Evolutionary conservation across 2,113 vertebrate genomes (phyloP).

Genomic region (Lontra canadensis): DNA sequence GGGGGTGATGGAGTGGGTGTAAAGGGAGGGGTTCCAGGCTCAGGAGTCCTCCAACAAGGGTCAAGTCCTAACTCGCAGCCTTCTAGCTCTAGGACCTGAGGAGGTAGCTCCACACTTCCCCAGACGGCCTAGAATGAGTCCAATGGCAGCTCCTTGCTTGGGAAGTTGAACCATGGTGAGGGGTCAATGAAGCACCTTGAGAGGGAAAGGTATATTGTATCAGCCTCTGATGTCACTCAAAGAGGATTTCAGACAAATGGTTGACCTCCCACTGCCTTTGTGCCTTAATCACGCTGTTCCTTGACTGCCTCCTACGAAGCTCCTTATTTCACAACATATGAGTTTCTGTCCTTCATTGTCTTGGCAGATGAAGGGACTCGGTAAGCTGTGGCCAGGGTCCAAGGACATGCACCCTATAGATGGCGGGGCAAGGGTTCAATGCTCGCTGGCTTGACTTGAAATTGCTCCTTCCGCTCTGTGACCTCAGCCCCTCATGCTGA

Average conservation of each 20-base stretch:
- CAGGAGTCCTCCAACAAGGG: fast-evolving
- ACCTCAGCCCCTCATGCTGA: not conserved
- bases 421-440: not conserved
- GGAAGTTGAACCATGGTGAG: fast-evolving
- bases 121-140: fast-evolving
- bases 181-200: fast-evolving
- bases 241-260: not conserved
- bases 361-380: not conserved
- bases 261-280: not conserved
- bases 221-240: too few relatives aligned
- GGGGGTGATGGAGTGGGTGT: fast-evolving
- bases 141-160: too few relatives aligned
- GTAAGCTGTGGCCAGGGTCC: not conserved
- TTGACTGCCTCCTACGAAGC: not conserved
- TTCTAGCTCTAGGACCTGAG: not conserved
- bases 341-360: not conserved
- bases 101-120: too few relatives aligned
- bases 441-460: not conserved
- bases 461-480: not conserved
- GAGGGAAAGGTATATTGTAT: not conserved
- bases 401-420: not conserved
- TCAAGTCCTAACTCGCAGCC: too few relatives aligned
- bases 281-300: fast-evolving
- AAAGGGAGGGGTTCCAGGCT: not conserved
- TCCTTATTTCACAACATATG: not conserved